Evolutionary conservation across 2,888 invertebrate species (phyloP), one percentile per base, ranked within the genome.

Genomic region (Panopea generosa): DNA sequence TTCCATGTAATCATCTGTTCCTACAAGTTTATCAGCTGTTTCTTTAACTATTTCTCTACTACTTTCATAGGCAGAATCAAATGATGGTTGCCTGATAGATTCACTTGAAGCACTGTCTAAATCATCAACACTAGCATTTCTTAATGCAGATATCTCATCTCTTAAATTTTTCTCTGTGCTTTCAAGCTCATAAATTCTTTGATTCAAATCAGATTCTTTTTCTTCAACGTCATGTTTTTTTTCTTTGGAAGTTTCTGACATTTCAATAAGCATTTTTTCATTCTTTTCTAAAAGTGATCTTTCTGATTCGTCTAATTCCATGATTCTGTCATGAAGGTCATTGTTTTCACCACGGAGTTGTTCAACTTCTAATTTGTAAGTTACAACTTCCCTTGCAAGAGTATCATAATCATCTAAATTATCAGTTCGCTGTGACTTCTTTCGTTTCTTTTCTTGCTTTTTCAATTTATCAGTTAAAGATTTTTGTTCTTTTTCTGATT

Each of bases 151-250:
- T 24, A 53, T 40, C 61, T 61, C 62, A 47, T 45, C 45, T 2
- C 16, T 26, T 26, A 53, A 18, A 26, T 11, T 27, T 50, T 55
- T 55, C 59, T 78, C 77, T 53, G 16, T 67, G 49, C 55, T 59
- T 69, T 75, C 76, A 20, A 82, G 62, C 49, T 74, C 65, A 50
- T 49, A 45, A 14, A 90, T 81, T 73, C 83, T 80, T 26, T 86
- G 83, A 78, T 84, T 83, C 26, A 88, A 76, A 49, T 76, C 78
- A 38, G 72, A 59, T 73, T 89, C 87, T 26, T 86, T 85, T 62
- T 87, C 85, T 66, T 83, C 81, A 29, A 4, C 6, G 20, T 16
- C 16, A 45, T 16, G 20, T 16, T 40, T 22, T 20, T 75, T 59
- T 24, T 68, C 49, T 59, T 75, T 16, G 6, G 45, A 9, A 18